Conservation (phyloP, 2,797 vertebrate species). For the Euthynnus affinis region DNA sequence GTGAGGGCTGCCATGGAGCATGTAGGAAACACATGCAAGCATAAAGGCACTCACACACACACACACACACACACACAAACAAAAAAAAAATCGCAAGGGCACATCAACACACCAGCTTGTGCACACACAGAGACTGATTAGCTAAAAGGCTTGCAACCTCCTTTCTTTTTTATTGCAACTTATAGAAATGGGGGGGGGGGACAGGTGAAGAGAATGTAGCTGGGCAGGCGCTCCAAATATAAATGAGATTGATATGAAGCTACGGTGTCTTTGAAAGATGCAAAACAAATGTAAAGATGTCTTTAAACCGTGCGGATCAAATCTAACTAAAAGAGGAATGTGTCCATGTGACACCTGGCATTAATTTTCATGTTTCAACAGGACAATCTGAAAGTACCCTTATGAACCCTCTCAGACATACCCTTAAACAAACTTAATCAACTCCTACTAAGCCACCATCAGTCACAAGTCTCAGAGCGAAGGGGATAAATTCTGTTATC, state of each 20-base stretch:
- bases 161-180: neutral
- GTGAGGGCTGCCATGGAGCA: conserved; percentile 65
- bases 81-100: neutral
- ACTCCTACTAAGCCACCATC: conserved; percentile 23
- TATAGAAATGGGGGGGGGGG: neutral
- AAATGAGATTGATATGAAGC: conserved; percentile 5
- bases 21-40: conserved; percentile 71
- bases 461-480: conserved; percentile 34
- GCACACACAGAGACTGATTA: conserved; percentile 5
- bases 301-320: neutral
- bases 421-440: conserved; percentile 35
- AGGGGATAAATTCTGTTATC: conserved; percentile 31
- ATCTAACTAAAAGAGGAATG: neutral
- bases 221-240: neutral
- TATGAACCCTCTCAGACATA: conserved; percentile 4
- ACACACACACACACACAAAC: conserved; percentile 6
- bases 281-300: conserved; percentile 6
- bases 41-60: conserved; percentile 28
- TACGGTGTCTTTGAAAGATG: neutral
- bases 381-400: conserved; percentile 22
- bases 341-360: conserved; percentile 14
- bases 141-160: neutral
- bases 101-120: conserved; percentile 11
- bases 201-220: neutral
- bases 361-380: conserved; percentile 32